Evolutionary conservation across 2,113 vertebrate species (phyloP), one percentile per base, ranked within the genome.

Genomic region (Ophthalmolycus amberensis): DNA sequence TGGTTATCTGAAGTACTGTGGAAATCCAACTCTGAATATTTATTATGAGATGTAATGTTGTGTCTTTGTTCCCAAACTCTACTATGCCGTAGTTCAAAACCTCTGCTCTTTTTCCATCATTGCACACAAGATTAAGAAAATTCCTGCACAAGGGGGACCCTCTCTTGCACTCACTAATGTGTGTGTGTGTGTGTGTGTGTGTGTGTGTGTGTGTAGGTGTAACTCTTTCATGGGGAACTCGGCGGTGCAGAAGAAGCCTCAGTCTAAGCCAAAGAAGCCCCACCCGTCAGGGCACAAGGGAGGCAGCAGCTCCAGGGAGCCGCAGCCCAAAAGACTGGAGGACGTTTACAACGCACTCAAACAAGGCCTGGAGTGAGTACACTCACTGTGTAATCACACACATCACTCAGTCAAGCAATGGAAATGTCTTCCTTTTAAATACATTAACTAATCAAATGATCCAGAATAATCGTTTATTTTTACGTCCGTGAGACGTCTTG

Each of bases 221-320:
- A 99, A 99, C 89, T 99, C 98, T 8, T 99, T 99, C 94, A 97
- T 99, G 90, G 98, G 98, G 90, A 99, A 98, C 94, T 88, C 97
- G 2, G 96, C 94, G 0, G 96, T 93, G 0, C 94, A 96, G 94
- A 99, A 98, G 95, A 99, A 99, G 94, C 96, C 97, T 52, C 96
- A 96, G 89, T 95, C 97, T 85, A 99, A 99, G 89, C 93, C 97
- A 91, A 99, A 98, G 95, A 99, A 99, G 92, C 92, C 95, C 85
- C 97, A 99, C 82, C 95, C 96, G 88, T 94, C 97, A 32, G 96
- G 97, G 27, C 96, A 99, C 87, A 99, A 99, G 85, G 97, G 94
- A 86, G 96, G 92, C 93, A 96, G 92, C 89, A 90, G 93, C 1
- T 94, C 97, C 72, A 97, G 97, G 91, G 98, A 99, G 34, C 97